phyloP scores from a whole-genome alignment of 2,888 invertebrate species.

The Orchesellides sinensis region DNA sequence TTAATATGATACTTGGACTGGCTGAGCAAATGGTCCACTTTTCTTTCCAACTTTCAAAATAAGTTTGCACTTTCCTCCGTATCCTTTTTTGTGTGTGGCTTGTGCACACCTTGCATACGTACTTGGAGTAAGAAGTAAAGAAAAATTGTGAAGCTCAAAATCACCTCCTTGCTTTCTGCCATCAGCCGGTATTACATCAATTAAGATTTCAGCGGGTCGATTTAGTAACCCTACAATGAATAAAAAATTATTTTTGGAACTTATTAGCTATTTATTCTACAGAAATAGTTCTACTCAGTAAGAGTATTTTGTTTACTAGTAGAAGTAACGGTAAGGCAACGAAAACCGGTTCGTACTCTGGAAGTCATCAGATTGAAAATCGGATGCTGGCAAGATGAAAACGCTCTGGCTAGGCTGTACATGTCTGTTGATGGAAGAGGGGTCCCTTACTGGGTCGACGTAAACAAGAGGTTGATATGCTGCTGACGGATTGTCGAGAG shows the following conservation, averaged over 20 bases:
- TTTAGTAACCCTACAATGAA: constrained; percentile 45
- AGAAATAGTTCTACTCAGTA: background rate
- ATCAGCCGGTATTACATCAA: constrained; percentile 57
- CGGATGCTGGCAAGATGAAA: constrained; percentile 56
- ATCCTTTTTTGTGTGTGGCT: constrained; percentile 50
- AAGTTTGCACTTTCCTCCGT: constrained; percentile 62
- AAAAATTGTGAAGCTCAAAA: constrained; percentile 54
- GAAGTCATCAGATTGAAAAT: constrained; percentile 44
- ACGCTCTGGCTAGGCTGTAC: constrained; percentile 47
- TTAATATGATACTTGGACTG: constrained; percentile 35
- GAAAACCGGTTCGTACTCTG: constrained; percentile 30
- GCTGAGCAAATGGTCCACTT: background rate
- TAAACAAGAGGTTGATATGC: constrained; percentile 44
- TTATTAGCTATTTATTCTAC: no score
- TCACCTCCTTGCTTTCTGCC: constrained; percentile 28
- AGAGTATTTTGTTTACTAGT: background rate
- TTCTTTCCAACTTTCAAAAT: constrained; percentile 56
- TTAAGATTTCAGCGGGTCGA: constrained; percentile 54
- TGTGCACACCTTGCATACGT: constrained; percentile 60
- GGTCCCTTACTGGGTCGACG: constrained; percentile 55
- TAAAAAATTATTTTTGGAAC: background rate
- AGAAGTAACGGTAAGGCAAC: background rate
- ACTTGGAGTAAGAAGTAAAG: constrained; percentile 48
- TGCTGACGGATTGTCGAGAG: constrained; percentile 26
- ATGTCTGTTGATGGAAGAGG: constrained; percentile 48